Evolutionary conservation across 2,113 vertebrate genomes (phyloP).

Genomic region (Pleuronectes platessa): DNA sequence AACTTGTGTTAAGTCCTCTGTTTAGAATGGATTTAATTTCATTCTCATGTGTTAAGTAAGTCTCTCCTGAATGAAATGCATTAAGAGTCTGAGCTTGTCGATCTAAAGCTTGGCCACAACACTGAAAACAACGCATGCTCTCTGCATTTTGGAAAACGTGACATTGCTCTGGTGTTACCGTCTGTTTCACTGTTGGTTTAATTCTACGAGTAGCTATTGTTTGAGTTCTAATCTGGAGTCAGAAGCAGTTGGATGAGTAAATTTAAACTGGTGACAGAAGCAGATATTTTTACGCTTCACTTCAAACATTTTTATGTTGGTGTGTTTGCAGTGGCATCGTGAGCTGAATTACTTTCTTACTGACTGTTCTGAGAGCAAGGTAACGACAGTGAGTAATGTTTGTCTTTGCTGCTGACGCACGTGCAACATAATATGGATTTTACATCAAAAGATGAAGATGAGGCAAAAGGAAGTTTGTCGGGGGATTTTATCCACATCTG

Average conservation of each 20-base stretch:
- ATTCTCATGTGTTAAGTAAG: no score
- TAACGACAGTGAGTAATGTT: slow-evolving; percentile 7
- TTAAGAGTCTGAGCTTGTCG: no score
- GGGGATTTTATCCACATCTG: slow-evolving; percentile 8
- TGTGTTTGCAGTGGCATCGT: not conserved
- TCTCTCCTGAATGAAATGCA: not conserved
- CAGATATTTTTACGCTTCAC: not conserved
- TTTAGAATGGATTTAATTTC: no score
- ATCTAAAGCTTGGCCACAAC: slow-evolving; percentile 30
- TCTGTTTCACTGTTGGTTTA: not conserved
- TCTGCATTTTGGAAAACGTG: slow-evolving; percentile 47
- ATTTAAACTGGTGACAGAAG: no score
- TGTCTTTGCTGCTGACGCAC: slow-evolving; percentile 37
- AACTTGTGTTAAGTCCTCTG: no score
- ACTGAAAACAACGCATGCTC: slow-evolving; percentile 50
- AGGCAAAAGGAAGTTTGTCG: slow-evolving; percentile 16
- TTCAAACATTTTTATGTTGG: not conserved
- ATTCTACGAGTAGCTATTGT: no score
- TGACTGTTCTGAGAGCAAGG: slow-evolving; percentile 1
- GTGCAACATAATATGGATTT: slow-evolving; percentile 31
- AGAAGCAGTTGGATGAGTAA: not conserved
- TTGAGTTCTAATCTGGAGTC: not conserved
- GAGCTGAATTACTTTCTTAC: not conserved
- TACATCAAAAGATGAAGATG: slow-evolving; percentile 36
- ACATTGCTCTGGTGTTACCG: slow-evolving; percentile 55